Evolutionary conservation across 2,797 vertebrate species (phyloP), one percentile per base, ranked within the genome.

Genomic region (Caiman crocodilus): DNA sequence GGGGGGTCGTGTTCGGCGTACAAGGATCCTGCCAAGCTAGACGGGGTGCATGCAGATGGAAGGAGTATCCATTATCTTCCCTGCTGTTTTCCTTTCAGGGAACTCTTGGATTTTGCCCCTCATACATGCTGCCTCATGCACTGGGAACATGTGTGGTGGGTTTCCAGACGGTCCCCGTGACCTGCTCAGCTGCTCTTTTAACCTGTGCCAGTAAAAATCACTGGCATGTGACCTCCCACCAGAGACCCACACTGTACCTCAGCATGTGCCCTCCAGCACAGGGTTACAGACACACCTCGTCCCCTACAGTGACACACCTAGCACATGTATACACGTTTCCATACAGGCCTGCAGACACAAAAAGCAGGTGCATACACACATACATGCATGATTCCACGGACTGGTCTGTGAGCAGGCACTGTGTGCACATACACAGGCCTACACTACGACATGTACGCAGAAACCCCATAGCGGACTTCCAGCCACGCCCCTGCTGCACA

Each of bases 401-500:
- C 35, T 42, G 35, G 35, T 42, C 35, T 42, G 35, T 42, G 35
- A 42, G 35, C 35, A 42, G 35, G 35, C 35, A 42, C 42, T 42
- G 20, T 71, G 35, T 42, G 67, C 32, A 42, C 67, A 42, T 23
- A 26, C 26, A 25, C 20, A 23, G 12, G 26, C 42, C 42, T 50
- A 10, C 42, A 50, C 42, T 50, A 50, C 42, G 9, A 50, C 42
- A 10, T 50, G 10, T 11, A 50, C 9, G 11, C 42, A 50, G 42
- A 50, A 50, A 50, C 77, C 82, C 80, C 75, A 20, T 15, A 83
- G 83, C 71, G 82, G 76, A 57, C 30, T 81, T 69, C 18, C 64
- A 58, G 83, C 42, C 87, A 89, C 94, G 90, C 82, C 90, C 90
- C 79, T 87, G 87, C 56, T 76, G 2, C 21, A 42, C 67, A 82